Percentiles rank a stretch among this genome's conserved stretches.
phyloP scores from a whole-genome alignment of 2,113 vertebrate genomes.

The Nannospalax galili region DNA sequence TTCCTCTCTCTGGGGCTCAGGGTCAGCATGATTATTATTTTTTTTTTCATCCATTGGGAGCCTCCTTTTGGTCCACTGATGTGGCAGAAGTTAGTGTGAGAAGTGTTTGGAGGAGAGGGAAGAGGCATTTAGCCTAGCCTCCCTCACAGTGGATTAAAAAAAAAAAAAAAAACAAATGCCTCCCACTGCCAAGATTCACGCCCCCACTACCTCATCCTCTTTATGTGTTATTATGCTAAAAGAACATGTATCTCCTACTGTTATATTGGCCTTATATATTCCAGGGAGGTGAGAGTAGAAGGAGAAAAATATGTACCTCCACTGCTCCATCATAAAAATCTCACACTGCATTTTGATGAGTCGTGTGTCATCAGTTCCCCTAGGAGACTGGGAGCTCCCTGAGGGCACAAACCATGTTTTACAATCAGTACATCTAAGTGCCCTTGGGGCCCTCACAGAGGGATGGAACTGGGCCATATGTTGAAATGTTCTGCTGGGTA shows the following conservation, averaged over 20 bases:
- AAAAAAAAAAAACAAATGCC: neutral
- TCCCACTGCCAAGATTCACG: neutral
- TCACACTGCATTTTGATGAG: neutral
- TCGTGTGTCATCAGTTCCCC: neutral
- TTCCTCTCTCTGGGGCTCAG: neutral
- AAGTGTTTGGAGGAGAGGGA: neutral
- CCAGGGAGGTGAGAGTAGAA: neutral
- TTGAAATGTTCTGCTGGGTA: constrained; percentile 6
- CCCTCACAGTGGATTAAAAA: neutral
- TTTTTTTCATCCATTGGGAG: neutral
- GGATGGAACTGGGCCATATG: neutral
- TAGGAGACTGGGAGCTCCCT: constrained; percentile 25
- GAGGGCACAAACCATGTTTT: neutral
- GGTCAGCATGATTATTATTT: neutral
- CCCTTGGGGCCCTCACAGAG: neutral
- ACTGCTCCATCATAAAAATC: neutral
- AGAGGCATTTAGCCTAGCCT: neutral
- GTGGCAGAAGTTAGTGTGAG: neutral
- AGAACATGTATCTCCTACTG: neutral
- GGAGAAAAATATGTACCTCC: neutral
- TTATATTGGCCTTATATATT: neutral
- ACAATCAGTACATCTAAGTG: neutral
- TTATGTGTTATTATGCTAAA: neutral
- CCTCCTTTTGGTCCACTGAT: neutral
- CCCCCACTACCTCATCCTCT: neutral